Evolutionary conservation across 1,140 invertebrate species (phyloP).

Genomic region (Triops cancriformis): DNA sequence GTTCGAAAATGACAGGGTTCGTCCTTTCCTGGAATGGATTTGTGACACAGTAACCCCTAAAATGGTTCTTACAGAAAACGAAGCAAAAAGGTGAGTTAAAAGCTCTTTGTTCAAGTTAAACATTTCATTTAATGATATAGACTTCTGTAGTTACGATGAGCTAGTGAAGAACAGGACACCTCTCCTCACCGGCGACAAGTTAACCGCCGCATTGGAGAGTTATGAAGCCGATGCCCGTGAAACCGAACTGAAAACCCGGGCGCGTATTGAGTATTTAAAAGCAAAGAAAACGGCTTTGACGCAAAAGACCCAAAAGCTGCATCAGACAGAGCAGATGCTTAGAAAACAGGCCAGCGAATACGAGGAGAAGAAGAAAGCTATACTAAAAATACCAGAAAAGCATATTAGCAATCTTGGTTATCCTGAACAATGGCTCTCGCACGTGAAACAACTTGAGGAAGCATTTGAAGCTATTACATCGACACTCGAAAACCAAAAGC

Average conservation of each 20-base stretch:
- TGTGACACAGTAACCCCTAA: not conserved
- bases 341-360: not conserved
- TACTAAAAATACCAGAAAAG: not conserved
- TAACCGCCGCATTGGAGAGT: not conserved
- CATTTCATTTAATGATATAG: not conserved
- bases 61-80: not conserved
- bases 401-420: not conserved
- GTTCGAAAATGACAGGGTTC: not conserved
- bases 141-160: not conserved
- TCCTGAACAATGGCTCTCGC: not conserved
- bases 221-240: not conserved
- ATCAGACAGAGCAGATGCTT: not conserved
- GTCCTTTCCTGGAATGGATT: not conserved
- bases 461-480: not conserved
- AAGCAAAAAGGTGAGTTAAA: not conserved
- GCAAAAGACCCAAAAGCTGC: not conserved
- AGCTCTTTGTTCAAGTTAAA: not conserved
- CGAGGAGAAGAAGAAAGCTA: not conserved
- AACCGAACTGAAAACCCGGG: not conserved
- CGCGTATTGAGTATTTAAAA: not conserved
- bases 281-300: not conserved
- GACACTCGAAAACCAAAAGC: not conserved
- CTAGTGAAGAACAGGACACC: not conserved
- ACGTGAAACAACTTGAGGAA: not conserved
- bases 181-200: not conserved